Percentiles rank a stretch among this genome's conserved stretches.
Evolutionary conservation across 2,113 vertebrate genomes (phyloP).

Genomic region (Sclerurus mexicanus): DNA sequence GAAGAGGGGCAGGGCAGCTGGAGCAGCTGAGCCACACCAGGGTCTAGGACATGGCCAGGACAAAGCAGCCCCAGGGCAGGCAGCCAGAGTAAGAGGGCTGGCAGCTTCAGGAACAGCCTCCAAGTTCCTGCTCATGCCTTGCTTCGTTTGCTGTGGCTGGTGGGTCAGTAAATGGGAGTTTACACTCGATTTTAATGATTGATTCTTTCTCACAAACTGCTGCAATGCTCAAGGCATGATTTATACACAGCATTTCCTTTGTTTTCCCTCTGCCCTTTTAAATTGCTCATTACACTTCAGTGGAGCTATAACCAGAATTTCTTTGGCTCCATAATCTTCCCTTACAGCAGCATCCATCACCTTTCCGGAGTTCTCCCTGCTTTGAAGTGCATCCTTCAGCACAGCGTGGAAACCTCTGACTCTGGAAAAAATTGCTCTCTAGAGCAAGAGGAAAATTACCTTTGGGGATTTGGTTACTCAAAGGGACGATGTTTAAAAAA

Average conservation of each 20-base stretch:
- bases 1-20: not conserved
- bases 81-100: not conserved
- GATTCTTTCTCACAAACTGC: not conserved
- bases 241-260: not conserved
- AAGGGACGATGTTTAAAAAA: not conserved
- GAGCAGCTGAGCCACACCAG: not conserved
- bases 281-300: conserved; percentile 1
- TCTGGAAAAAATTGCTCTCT: not conserved
- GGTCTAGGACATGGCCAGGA: not conserved
- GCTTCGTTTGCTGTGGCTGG: not conserved
- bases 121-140: not conserved
- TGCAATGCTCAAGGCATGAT: not conserved
- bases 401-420: not conserved
- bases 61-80: not conserved
- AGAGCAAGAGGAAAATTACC: not conserved
- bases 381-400: not conserved
- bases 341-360: conserved; percentile 2
- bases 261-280: conserved; percentile 7
- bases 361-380: not conserved
- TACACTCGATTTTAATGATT: not conserved
- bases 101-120: not conserved
- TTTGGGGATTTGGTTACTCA: not conserved
- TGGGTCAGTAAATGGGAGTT: not conserved
- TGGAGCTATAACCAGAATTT: not conserved
- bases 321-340: not conserved